phyloP scores from a whole-genome alignment of 2,113 vertebrate genomes.

The Onychostruthus taczanowskii region DNA sequence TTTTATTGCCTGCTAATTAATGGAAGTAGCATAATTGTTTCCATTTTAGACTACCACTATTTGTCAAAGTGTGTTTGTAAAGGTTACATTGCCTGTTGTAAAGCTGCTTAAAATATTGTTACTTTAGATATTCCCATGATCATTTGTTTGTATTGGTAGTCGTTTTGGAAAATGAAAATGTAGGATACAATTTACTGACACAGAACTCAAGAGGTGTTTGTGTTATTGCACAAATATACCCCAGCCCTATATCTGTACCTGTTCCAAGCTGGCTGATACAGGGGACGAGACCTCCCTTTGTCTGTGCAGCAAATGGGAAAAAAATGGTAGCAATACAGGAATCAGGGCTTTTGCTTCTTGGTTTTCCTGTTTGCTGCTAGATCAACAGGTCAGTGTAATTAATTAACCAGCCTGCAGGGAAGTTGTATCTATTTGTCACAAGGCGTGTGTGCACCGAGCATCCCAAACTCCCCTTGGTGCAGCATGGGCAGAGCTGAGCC shows the following conservation, averaged over 20 bases:
- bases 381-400: background rate
- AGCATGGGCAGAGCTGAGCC: background rate
- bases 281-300: background rate
- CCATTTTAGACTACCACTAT: background rate
- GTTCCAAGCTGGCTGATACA: background rate
- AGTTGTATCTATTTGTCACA: background rate
- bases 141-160: background rate
- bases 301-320: background rate
- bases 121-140: background rate
- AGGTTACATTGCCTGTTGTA: background rate
- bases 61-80: background rate
- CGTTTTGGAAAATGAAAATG: background rate
- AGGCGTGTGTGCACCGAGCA: accelerated
- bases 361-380: background rate
- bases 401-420: background rate
- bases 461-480: accelerated
- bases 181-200: background rate
- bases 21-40: background rate
- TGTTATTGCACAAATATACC: background rate
- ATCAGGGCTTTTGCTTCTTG: background rate
- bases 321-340: background rate
- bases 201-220: background rate
- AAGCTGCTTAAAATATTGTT: background rate
- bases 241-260: background rate
- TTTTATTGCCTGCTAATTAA: background rate